phyloP scores from a whole-genome alignment of 1,140 invertebrate species.

The Diuraphis noxia region DNA sequence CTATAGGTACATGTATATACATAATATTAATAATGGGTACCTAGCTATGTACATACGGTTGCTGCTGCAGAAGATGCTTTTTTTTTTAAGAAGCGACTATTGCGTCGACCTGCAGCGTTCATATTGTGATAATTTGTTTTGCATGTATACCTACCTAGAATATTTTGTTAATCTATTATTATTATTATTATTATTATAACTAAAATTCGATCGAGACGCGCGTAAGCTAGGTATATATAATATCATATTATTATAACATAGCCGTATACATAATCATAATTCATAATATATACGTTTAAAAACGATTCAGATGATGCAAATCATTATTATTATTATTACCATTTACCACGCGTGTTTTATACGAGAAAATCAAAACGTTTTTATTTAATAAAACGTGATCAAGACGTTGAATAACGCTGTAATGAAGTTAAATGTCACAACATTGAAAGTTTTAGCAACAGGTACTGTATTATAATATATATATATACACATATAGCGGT shows the following conservation, averaged over 20 bases:
- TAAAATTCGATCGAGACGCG: neutral
- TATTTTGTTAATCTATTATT: neutral
- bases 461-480: too few relatives aligned
- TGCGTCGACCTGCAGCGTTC: neutral
- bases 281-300: neutral
- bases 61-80: neutral
- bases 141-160: neutral
- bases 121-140: neutral
- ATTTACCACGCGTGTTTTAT: neutral
- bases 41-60: too few relatives aligned
- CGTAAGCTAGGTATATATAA: neutral
- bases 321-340: neutral
- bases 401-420: neutral
- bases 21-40: neutral
- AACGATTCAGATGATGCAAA: neutral
- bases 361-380: neutral
- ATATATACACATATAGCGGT: too few relatives aligned
- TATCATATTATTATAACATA: too few relatives aligned
- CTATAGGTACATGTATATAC: too few relatives aligned
- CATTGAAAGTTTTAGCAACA: neutral
- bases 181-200: neutral
- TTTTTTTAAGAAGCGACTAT: neutral
- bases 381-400: neutral
- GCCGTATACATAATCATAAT: too few relatives aligned
- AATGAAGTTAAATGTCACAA: conserved; percentile 14